Evolutionary conservation across 2,888 invertebrate species (phyloP), one percentile per base, ranked within the genome.

Genomic region (Sarcophaga caerulescens): DNA sequence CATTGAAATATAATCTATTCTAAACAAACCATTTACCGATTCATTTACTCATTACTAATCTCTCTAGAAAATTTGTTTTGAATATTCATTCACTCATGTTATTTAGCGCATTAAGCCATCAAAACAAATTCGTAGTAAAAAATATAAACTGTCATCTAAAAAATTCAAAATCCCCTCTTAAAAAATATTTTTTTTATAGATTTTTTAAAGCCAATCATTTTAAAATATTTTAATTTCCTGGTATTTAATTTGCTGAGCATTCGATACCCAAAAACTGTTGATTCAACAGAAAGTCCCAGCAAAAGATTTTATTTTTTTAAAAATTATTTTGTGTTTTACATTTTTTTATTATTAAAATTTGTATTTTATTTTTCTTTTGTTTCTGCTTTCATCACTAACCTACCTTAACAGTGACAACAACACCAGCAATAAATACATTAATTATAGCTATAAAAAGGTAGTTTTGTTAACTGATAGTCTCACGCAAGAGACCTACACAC

Each of bases 331-430:
- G 11, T 63, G 23, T 66, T 14, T 14, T 10, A 35, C 35, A 5
- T 44, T 45, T 44, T 17, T 47, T 10, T 19, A n/a, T 68, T 35
- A 52, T 52, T 3, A 14, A 52, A 12, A 17, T 52, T 52, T 14
- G 1, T 52, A 2, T 47, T 12, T 14, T 5, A 52, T 5, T 52
- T 52, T 17, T 52, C 17, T 52, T 14, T 17, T 17, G 52, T 35
- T 79, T 57, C 14, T 19, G n/a, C 11, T 71, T 62, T n/a, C 17
- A 4, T 12, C 1, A 66, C 80, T 80, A 73, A 80, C 59, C 73
- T 74, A 60, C 59, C 73, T 25, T 73, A 80, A 80, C 23, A 60
- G 45, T 8, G 21, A n/a, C n/a, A 5, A 60, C 10, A 60, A 60
- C 10, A 60, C 2, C 6, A 57, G 5, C 4, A 57, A 6, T 6